Evolutionary conservation across 2,888 invertebrate genomes (phyloP), one percentile per base, ranked within the genome.

Genomic region (Eristalinus aeneus): DNA sequence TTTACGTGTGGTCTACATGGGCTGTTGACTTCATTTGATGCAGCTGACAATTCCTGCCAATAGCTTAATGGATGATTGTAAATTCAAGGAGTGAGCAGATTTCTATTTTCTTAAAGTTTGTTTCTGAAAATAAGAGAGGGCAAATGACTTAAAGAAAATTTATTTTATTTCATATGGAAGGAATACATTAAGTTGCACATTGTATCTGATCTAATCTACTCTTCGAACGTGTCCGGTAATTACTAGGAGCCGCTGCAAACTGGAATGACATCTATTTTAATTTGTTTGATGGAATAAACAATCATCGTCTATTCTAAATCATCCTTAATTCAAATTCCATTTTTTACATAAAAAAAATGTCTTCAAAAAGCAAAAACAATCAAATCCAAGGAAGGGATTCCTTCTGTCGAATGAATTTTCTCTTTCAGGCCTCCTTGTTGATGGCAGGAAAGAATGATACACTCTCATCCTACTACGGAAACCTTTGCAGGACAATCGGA

Each of bases 401-500:
- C 0, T 89, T 90, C n/a, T 89, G 90, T 67, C 90, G 91, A 1
- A 92, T 93, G 90, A 93, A 93, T 71, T 93, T 91, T 39, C 88
- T 93, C 0, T 92, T 91, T 79, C 93, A 93, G 88, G 92, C 93
- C 0, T 90, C 92, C 0, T 88, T 90, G 68, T 63, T 92, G 3
- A 92, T 93, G 91, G 91, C 91, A 2, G 90, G 89, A 0, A 89
- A 81, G 53, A 90, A 90, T 80, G 89, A 89, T 56, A 89, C 88
- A 0, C 88, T 93, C 2, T 91, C 92, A 0, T 89, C 91, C 0
- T 91, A 91, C 73, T 93, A 93, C 72, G 92, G 92, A 4, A 89
- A 90, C 53, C 82, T 92, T 0, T 91, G 92, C 64, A 91, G 90
- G 36, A 90, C 90, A 60, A 89, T 93, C 75, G 91, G 91, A 16